Percentiles rank a stretch among this genome's conserved stretches.
Evolutionary conservation across 2,797 vertebrate genomes (phyloP).

Genomic region (Brachymystax lenok): DNA sequence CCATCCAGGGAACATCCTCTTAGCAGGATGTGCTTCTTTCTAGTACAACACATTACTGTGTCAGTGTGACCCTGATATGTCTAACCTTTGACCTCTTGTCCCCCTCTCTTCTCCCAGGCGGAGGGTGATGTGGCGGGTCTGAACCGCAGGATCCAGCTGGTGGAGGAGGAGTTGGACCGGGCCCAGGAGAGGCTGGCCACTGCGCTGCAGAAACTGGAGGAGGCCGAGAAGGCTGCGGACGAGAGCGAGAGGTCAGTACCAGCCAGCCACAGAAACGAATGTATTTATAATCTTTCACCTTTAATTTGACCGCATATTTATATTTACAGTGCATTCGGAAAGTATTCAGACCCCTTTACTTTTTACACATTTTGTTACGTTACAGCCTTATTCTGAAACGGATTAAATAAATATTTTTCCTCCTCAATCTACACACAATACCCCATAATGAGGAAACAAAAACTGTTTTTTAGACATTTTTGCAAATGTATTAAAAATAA

Average conservation of each 20-base stretch:
- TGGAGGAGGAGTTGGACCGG: conserved; percentile 97
- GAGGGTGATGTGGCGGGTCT: conserved; percentile 95
- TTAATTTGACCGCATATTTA: background rate
- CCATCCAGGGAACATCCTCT: background rate
- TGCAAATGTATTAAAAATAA: too few relatives aligned
- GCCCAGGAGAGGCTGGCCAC: conserved; percentile 94
- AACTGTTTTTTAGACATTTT: too few relatives aligned
- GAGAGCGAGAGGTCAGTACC: conserved; percentile 91
- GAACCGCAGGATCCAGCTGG: conserved; percentile 96
- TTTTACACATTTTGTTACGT: too few relatives aligned
- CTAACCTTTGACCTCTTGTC: conserved; percentile 17
- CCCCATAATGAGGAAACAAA: too few relatives aligned
- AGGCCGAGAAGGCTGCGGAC: conserved; percentile 96
- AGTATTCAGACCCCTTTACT: too few relatives aligned
- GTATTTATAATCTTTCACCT: background rate
- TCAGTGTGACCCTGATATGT: background rate
- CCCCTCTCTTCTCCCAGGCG: conserved; percentile 73
- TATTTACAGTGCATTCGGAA: too few relatives aligned
- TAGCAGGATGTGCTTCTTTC: background rate
- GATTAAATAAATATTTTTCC: too few relatives aligned
- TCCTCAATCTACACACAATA: too few relatives aligned
- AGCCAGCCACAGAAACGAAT: background rate
- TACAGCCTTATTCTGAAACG: too few relatives aligned
- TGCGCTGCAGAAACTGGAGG: conserved; percentile 95
- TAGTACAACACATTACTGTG: background rate